A percentile compares a stretch with the other conserved stretches of the same genome.
phyloP scores from a whole-genome alignment of 2,797 vertebrate species.

The Sebastes matsubarae region DNA sequence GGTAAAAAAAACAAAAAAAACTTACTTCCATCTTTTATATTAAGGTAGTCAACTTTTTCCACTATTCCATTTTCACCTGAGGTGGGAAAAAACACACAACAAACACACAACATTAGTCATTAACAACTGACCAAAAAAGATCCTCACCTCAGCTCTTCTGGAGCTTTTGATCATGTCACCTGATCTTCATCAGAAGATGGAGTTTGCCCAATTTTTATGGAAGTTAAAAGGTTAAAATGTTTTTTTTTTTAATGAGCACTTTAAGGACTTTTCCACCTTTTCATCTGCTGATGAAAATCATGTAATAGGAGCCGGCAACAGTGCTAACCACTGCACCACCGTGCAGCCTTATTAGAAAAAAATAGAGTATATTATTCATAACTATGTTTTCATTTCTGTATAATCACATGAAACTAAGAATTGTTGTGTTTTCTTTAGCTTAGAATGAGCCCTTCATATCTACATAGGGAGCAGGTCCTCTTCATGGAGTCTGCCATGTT shows the following conservation, averaged over 20 bases:
- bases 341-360: no score
- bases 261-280: neutral
- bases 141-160: neutral
- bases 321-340: no score
- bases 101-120: neutral
- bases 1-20: neutral
- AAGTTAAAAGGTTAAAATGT: neutral
- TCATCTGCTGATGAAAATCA: neutral
- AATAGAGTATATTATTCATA: no score
- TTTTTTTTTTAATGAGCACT: neutral
- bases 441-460: no score
- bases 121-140: neutral
- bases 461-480: no score
- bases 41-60: conserved; percentile 65
- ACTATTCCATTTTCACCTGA: conserved; percentile 76
- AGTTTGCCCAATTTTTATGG: neutral
- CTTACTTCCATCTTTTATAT: conserved; percentile 86
- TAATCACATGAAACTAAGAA: no score
- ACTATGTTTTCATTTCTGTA: no score
- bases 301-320: neutral
- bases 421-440: no score
- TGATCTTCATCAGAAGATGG: neutral
- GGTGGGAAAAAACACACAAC: neutral
- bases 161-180: neutral
- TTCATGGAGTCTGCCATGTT: neutral